A percentile compares a stretch with the other conserved stretches of the same genome.
phyloP scores from a whole-genome alignment of 2,797 vertebrate genomes.

The Petrocephalus sullivani region DNA sequence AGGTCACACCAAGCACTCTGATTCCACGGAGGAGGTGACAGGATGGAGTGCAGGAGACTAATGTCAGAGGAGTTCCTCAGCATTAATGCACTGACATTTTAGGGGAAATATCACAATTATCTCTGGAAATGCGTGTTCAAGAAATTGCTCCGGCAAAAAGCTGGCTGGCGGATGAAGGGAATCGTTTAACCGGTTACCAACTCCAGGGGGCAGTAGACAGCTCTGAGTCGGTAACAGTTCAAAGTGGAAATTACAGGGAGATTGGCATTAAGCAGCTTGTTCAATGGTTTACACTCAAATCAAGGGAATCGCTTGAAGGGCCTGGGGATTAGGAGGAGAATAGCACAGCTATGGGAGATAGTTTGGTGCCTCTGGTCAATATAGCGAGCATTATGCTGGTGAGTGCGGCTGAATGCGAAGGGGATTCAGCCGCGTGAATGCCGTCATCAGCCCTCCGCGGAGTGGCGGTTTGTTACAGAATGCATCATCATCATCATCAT shows the following conservation, averaged over 20 bases:
- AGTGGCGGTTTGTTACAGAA: neutral
- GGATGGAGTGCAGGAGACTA: neutral
- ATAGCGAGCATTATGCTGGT: neutral
- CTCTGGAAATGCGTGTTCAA: neutral
- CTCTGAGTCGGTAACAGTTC: neutral
- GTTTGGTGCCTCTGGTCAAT: constrained; percentile 4
- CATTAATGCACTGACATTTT: neutral
- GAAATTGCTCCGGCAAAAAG: neutral
- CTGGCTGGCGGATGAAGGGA: neutral
- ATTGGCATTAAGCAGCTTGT: neutral
- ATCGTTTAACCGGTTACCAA: neutral
- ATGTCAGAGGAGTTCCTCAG: neutral
- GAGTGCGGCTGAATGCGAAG: constrained; percentile 5
- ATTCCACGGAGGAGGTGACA: neutral
- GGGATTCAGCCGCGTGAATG: neutral
- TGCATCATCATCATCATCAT: constrained; percentile 3
- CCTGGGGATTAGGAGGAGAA: neutral
- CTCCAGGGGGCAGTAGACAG: neutral
- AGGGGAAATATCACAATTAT: neutral
- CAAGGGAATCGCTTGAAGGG: neutral
- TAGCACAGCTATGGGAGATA: neutral
- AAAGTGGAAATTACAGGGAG: neutral
- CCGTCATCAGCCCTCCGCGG: neutral
- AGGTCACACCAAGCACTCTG: neutral
- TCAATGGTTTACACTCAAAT: constrained; percentile 7